A percentile compares a stretch with the other conserved stretches of the same genome.
phyloP scores from a whole-genome alignment of 2,888 invertebrate species.

The Phengaris alcon region DNA sequence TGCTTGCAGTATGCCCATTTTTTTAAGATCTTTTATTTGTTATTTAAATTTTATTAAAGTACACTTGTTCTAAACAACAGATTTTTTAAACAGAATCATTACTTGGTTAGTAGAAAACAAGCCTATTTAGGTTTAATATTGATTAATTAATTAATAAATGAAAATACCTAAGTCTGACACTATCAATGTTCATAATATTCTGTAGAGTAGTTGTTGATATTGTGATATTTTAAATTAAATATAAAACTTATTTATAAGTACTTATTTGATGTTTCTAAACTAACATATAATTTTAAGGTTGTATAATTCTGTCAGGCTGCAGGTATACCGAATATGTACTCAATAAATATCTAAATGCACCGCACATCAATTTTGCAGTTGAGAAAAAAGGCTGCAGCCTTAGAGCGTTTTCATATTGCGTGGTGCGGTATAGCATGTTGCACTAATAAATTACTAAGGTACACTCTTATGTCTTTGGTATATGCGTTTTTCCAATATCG shows the following conservation, averaged over 20 bases:
- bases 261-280: constrained; percentile 38
- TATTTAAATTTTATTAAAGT: too few species aligned
- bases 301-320: neutral
- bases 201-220: constrained; percentile 62
- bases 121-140: neutral
- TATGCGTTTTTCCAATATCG: too few species aligned
- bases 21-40: too few species aligned
- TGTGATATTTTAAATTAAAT: constrained; percentile 74
- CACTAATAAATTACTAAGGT: too few species aligned
- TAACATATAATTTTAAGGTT: constrained; percentile 45
- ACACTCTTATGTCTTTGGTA: too few species aligned
- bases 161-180: constrained; percentile 41
- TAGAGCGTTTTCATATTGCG: too few species aligned
- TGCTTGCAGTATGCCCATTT: neutral
- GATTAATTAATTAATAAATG: constrained; percentile 24
- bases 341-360: too few species aligned
- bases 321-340: neutral
- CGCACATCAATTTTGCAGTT: neutral
- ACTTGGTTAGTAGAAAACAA: neutral
- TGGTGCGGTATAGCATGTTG: too few species aligned
- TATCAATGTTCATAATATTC: constrained; percentile 40
- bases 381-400: neutral
- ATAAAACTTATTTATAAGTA: constrained; percentile 43
- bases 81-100: neutral
- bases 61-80: neutral